These are phyloP conservation scores for Grammomys surdaster DNA, from an alignment of 2,113 vertebrate species.

Conservation along the genomic window DNA sequence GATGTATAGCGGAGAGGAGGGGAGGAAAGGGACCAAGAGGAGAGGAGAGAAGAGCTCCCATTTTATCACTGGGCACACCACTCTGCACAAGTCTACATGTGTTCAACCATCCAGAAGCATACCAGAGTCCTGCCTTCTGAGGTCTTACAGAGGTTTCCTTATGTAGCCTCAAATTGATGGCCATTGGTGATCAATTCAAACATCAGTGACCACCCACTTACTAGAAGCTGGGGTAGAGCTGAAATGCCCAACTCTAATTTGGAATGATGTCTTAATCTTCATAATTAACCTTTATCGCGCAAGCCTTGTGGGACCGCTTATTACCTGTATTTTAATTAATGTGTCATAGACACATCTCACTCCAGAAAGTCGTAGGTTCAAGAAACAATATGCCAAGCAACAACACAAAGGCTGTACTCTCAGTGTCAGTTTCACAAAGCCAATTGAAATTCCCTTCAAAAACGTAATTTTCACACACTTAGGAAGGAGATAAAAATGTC, in stretches of 20 bases:
- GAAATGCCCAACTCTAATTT: background rate
- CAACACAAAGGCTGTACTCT: background rate
- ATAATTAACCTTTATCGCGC: background rate
- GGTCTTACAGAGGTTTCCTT: background rate
- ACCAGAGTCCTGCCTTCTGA: background rate
- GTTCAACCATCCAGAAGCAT: background rate
- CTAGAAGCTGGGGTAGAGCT: background rate
- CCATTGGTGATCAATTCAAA: background rate
- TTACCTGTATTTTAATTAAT: background rate
- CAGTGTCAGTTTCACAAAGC: background rate
- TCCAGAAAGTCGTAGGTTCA: background rate
- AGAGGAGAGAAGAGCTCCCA: background rate
- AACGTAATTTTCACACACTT: background rate
- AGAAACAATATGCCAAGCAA: background rate
- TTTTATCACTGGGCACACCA: background rate
- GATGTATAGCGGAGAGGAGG: background rate
- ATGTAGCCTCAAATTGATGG: background rate
- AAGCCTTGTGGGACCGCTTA: accelerated
- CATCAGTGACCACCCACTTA: too few species aligned
- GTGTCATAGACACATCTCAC: background rate
- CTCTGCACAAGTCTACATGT: background rate
- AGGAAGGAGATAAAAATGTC: background rate
- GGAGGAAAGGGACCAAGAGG: background rate
- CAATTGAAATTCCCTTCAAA: constrained; percentile 3
- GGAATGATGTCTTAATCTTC: background rate